Evolutionary conservation across 2,113 vertebrate species (phyloP), one percentile per base, ranked within the genome.

Genomic region (Macquaria australasica): DNA sequence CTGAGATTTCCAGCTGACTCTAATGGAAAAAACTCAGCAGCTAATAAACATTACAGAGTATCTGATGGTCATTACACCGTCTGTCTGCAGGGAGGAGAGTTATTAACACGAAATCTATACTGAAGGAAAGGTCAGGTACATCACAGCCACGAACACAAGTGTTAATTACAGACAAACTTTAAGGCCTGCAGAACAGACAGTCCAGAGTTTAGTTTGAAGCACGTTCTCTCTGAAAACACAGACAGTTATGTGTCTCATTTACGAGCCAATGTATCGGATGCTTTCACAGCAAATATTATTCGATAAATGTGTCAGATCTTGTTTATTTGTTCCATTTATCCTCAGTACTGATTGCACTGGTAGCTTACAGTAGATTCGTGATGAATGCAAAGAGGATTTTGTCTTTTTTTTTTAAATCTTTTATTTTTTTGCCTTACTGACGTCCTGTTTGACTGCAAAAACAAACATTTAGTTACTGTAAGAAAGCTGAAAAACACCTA

Each of bases 101-200:
- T 71, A 75, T 58, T 85, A 55, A 77, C 45, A 25, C 37, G 43
- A 37, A 53, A 63, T 62, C 71, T 25, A 6, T 53, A 18, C 66
- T 41, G 64, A 37, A n/a, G 51, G 37, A 74, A 77, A 81, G 68
- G 77, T 71, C 55, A 31, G 21, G 25, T 31, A 21, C 72, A 76
- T 59, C 51, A 25, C 15, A 67, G 66, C 31, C 31, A 0, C 2
- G 0, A 43, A 68, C 48, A 67, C 37, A 3, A 73, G 25, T 0
- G 34, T 58, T 80, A 71, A 83, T 80, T 64, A 71, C 64, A 50
- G 51, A 50, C 28, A 43, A 51, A 63, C 28, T 39, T 34, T 3
- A 64, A 62, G 1, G 20, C n/a, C 23, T 48, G 43, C 28, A 62
- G 77, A n/a, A 39, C 28, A 37, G 9, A 51, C 41, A 10, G 21